phyloP scores from a whole-genome alignment of 2,888 invertebrate genomes.

The Trachelus iudaicus region DNA sequence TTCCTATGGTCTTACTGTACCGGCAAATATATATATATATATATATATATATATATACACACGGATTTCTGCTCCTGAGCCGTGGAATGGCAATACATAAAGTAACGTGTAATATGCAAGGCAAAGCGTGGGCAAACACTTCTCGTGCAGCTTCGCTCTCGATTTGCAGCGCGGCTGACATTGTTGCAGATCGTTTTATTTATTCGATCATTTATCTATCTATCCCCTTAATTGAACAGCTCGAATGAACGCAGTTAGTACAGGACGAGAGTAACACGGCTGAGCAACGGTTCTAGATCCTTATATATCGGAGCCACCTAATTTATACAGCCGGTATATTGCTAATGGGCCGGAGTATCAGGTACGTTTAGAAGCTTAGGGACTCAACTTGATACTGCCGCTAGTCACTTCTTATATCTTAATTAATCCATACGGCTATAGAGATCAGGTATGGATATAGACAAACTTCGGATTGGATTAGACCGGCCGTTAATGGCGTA shows the following conservation, averaged over 20 bases:
- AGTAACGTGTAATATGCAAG: not conserved
- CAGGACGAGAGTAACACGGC: not conserved
- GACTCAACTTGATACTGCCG: no score
- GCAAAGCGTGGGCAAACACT: not conserved
- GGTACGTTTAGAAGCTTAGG: no score
- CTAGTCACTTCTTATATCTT: not conserved
- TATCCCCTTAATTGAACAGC: not conserved
- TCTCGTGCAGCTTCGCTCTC: not conserved
- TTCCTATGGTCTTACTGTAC: not conserved
- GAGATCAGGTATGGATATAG: not conserved
- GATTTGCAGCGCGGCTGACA: not conserved
- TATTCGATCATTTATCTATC: not conserved
- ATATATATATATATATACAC: no score
- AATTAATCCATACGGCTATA: not conserved
- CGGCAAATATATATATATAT: not conserved
- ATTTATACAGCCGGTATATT: no score
- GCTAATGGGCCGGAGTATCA: no score
- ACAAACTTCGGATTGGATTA: not conserved
- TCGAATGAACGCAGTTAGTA: not conserved
- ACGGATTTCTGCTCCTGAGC: not conserved
- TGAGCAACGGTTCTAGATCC: no score
- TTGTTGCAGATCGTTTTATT: not conserved
- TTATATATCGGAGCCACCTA: no score
- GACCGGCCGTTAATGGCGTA: not conserved
- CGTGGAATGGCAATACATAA: not conserved